Conservation (phyloP, 2,113 vertebrate genomes). For the Myanophis thanlyinensis region DNA sequence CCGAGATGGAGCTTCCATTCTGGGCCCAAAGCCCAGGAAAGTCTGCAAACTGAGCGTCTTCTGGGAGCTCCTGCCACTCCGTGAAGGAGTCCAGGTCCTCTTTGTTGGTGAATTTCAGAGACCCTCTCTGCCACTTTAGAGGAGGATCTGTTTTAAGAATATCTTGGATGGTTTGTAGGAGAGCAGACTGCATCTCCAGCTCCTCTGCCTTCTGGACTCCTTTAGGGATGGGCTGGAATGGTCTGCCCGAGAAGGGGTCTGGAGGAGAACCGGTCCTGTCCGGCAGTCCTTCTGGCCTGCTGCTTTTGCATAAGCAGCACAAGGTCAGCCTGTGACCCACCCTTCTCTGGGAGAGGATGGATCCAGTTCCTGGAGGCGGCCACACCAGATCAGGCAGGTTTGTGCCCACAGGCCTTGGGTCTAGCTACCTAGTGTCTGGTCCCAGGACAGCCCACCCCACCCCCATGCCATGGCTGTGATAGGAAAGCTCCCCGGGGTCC, state of each 20-base stretch:
- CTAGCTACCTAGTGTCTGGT: not conserved
- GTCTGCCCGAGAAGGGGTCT: not conserved
- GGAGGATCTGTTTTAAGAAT: not conserved
- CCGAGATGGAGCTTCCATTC: not conserved
- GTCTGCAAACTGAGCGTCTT: not conserved
- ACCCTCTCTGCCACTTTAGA: not conserved
- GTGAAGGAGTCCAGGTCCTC: not conserved
- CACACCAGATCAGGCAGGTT: not conserved
- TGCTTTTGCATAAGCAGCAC: not conserved
- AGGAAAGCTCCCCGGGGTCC: not conserved
- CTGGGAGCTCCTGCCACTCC: not conserved
- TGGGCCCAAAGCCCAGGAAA: not conserved
- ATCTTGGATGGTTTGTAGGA: not conserved
- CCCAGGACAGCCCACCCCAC: not conserved
- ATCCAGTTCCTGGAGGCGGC: not conserved
- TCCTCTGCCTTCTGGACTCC: not conserved
- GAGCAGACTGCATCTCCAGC: not conserved
- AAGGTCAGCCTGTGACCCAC: not conserved
- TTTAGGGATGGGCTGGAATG: not conserved
- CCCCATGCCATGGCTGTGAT: not conserved
- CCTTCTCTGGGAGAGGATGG: not conserved
- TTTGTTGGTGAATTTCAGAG: not conserved
- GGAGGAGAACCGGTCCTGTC: not conserved
- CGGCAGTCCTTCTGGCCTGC: not conserved
- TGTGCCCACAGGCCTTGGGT: not conserved